Conservation (phyloP, 2,797 vertebrate genomes). For the Neosilurus hyrtlii region DNA sequence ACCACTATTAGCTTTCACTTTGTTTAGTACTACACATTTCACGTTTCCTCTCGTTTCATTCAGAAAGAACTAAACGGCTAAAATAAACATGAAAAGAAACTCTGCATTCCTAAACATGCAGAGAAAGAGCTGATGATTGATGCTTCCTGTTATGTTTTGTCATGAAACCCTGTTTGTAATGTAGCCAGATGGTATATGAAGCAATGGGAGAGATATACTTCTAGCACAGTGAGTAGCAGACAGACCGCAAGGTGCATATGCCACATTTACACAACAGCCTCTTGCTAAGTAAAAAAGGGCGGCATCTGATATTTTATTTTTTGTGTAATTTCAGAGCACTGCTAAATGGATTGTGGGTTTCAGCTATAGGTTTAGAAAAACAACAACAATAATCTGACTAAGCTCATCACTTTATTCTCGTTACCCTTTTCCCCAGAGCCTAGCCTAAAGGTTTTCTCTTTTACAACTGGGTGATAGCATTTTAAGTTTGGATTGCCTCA, state of each 20-base stretch:
- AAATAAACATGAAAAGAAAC: constrained; percentile 32
- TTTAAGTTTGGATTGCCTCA: constrained; percentile 54
- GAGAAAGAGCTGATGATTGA: constrained; percentile 40
- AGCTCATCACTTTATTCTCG: background rate
- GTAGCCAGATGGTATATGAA: constrained; percentile 22
- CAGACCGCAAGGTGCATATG: constrained; percentile 30
- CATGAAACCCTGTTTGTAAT: constrained; percentile 47
- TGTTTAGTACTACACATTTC: constrained; percentile 59
- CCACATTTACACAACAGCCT: constrained; percentile 44
- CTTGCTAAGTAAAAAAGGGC: constrained; percentile 11
- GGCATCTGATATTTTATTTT: background rate
- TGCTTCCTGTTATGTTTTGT: constrained; percentile 51
- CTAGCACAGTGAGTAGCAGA: constrained; percentile 9
- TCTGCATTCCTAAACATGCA: constrained; percentile 40
- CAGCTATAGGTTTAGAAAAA: constrained; percentile 4
- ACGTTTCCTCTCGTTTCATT: constrained; percentile 54
- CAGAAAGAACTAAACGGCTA: constrained; percentile 57
- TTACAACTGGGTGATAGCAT: constrained; percentile 50
- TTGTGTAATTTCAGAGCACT: constrained; percentile 2
- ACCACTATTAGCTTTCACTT: constrained; percentile 58
- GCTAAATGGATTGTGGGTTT: background rate
- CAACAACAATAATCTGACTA: constrained; percentile 16
- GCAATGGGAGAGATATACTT: constrained; percentile 23
- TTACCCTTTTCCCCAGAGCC: constrained; percentile 17
- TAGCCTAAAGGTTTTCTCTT: constrained; percentile 19